phyloP scores from a whole-genome alignment of 2,113 vertebrate genomes.

The Patagioenas fasciata region DNA sequence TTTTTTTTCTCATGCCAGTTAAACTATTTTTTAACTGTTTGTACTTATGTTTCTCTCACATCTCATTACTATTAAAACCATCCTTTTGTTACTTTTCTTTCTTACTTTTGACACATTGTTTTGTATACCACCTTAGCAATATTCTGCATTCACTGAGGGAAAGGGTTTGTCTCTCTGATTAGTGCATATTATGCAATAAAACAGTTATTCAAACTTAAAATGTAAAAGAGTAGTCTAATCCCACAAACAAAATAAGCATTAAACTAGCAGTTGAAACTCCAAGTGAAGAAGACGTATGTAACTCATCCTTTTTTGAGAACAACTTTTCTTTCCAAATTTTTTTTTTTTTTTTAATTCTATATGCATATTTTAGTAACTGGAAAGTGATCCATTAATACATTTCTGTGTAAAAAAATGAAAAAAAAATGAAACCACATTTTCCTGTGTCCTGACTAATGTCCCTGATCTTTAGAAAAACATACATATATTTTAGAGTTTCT shows the following conservation, averaged over 20 bases:
- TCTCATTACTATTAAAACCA: background rate
- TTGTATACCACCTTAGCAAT: background rate
- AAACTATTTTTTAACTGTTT: background rate
- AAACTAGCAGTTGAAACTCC: background rate
- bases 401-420: background rate
- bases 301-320: background rate
- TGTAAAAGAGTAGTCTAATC: background rate
- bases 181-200: background rate
- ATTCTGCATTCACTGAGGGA: background rate
- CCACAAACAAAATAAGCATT: background rate
- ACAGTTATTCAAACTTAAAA: background rate
- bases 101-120: background rate
- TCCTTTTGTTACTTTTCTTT: background rate
- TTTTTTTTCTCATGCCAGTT: background rate
- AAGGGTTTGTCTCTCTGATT: background rate
- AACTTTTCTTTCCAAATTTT: background rate
- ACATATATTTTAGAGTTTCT: background rate
- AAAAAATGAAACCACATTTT: background rate
- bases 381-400: background rate
- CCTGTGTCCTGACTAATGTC: rapidly evolving
- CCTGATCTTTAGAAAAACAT: background rate
- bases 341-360: too few relatives aligned
- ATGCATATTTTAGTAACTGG: background rate
- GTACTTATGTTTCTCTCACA: background rate
- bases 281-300: background rate